Evolutionary conservation across 2,797 vertebrate genomes (phyloP), one percentile per base, ranked within the genome.

Genomic region (Antennarius maculatus): DNA sequence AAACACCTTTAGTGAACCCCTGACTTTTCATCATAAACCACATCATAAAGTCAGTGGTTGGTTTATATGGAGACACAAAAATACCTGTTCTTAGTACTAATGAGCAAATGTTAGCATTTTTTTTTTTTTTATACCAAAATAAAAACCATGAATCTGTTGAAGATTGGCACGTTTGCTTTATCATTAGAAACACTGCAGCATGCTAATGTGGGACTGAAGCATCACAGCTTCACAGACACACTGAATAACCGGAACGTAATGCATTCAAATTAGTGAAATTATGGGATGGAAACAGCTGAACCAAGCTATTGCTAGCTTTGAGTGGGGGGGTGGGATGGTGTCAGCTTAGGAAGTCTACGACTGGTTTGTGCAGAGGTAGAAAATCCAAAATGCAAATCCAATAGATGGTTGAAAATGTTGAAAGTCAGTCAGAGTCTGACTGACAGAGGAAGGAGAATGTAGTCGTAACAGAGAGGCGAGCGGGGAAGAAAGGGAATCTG

Each of bases 361-460:
- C 23, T 0, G 15, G 53, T 37, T 11, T 37, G 18, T 48, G 37
- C 34, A 63, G 52, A 31, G 2, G 0, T 1, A 54, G 13, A 43
- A 74, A 63, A 49, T 17, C 56, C 3, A 39, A 37, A 63, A 56
- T 49, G 45, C 31, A 48, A 42, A 43, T n/a, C 9, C 16, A 62
- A 71, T 31, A 61, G 45, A 61, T 43, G 48, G 34, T 4, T 34
- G 53, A 66, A 66, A 61, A 16, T 49, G 39, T 55, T 51, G 37
- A 62, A 71, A 74, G 55, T 10, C 54, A 49, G 47, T 43, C 31
- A 5, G 55, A 61, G 60, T 16, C 2, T 11, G 58, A 63, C 31
- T 49, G 67, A 72, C 61, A 62, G 29, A 67, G 29, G 45, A 67
- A 53, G 66, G 47, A 58, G 55, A 60, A 65, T 18, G 58, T n/a